These are phyloP conservation scores for Phenganax subtilis DNA, from an alignment of 92 coral and sea anemone genomes.

Conservation along the genomic window DNA sequence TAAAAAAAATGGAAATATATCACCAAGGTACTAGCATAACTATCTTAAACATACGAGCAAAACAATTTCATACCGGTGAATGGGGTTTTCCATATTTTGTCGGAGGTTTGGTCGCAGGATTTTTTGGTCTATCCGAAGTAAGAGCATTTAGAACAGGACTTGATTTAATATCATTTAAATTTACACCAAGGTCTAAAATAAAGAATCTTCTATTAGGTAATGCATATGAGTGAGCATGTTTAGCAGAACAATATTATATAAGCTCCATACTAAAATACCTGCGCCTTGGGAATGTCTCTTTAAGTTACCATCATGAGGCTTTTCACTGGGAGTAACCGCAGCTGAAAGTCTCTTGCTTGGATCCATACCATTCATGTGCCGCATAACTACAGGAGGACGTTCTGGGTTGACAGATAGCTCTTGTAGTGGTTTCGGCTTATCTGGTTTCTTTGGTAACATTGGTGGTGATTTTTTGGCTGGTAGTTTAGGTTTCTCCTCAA, in stretches of 20 bases:
- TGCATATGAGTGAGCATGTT: background rate
- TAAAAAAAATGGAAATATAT: background rate
- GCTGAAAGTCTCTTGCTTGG: slow-evolving; percentile 22
- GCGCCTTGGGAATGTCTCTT: slow-evolving; percentile 23
- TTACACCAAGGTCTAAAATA: slow-evolving; percentile 20
- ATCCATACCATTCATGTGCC: slow-evolving; percentile 19
- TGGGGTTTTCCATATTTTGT: slow-evolving; percentile 30
- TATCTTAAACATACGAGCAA: background rate
- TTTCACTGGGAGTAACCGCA: background rate
- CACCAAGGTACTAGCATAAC: background rate
- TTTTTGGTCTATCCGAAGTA: slow-evolving; percentile 85
- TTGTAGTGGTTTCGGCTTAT: slow-evolving; percentile 22
- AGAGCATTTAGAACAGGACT: slow-evolving; percentile 66
- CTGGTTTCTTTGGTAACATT: slow-evolving; percentile 37
- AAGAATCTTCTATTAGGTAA: background rate
- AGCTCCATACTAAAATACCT: background rate
- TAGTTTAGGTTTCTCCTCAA: slow-evolving; percentile 27
- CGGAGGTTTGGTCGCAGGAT: slow-evolving; percentile 72
- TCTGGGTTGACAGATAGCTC: slow-evolving; percentile 5
- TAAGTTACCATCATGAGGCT: background rate
- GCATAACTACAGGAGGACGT: background rate
- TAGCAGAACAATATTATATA: background rate
- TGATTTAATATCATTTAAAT: slow-evolving; percentile 54
- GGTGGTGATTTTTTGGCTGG: slow-evolving; percentile 30
- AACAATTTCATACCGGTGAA: slow-evolving; percentile 31